Base-by-base conservation (phyloP, 2,797 vertebrate genomes). In the Crossoptilon crossoptilon region DNA sequence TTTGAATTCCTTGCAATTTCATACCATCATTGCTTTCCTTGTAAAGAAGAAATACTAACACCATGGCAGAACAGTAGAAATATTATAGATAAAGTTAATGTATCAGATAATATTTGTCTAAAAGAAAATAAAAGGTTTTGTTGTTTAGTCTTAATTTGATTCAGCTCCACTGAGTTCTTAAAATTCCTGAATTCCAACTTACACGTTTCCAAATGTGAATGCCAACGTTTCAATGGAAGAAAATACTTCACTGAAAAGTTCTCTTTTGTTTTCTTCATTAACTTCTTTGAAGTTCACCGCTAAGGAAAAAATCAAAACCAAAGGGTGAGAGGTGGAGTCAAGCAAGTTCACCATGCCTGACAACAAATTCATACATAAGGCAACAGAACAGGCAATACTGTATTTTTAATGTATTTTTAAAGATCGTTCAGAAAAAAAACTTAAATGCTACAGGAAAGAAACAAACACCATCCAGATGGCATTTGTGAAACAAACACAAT, bases 191-290 rank as follows among this genome's bases (percentile, higher is more conserved):
- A 87, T 87, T 62, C 71, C 64, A 97, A 99, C 99, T 99, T 98
- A 99, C 99, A 99, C 97, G 98, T 99, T 99, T 96, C 99, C 99
- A 98, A 99, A 99, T 51, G 99, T 99, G 97, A 99, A 99, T 62
- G 99, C 99, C 98, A 99, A 98, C 58, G 98, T 98, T 97, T 99
- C 99, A 82, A 99, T 98, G 63, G 99, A 99, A 26, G 98, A 97
- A 98, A 98, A 99, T 97, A 99, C 98, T 96, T 99, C 99, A 86
- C 97, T 97, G 74, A 99, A 99, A 89, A 98, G 97, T 75, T 98
- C 98, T 90, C 98, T 98, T 95, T 98, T 99, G 97, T 99, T 99
- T 94, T 99, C 99, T 91, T 99, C 98, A 88, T 99, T 99, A 97
- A 99, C 98, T 96, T 99, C 98, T 97, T 99, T 99, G 97, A 99